Percentiles rank a stretch among this genome's conserved stretches.
Evolutionary conservation across 2,888 invertebrate genomes (phyloP).

Genomic region (Athrips mouffetella): DNA sequence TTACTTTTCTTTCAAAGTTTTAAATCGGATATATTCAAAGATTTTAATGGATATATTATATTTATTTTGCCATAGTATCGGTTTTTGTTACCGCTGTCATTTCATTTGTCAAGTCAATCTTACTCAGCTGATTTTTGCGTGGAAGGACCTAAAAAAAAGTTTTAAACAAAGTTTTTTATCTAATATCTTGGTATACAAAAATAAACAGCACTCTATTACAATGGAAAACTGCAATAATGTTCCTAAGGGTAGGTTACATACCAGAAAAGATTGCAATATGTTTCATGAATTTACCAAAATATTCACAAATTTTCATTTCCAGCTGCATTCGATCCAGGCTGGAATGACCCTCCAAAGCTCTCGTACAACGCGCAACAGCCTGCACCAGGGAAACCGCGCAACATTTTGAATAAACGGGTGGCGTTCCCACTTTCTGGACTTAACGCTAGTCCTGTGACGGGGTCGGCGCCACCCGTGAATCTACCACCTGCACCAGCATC

Average conservation of each 20-base stretch:
- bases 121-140: too few relatives aligned
- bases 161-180: neutral
- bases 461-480: conserved; percentile 31
- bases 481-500: conserved; percentile 44
- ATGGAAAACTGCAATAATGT: conserved; percentile 43
- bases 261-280: neutral
- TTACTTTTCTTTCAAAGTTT: neutral
- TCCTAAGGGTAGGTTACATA: conserved; percentile 27
- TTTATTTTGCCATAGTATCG: too few relatives aligned
- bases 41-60: too few relatives aligned
- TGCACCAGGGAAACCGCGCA: conserved; percentile 62
- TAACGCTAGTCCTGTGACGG: conserved; percentile 30
- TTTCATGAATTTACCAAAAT: neutral
- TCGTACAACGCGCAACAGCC: conserved; percentile 61
- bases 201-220: too few relatives aligned
- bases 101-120: too few relatives aligned
- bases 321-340: conserved; percentile 74
- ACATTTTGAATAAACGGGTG: conserved; percentile 74
- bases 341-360: conserved; percentile 78
- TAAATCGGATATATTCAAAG: neutral
- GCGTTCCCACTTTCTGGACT: conserved; percentile 65
- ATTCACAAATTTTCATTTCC: conserved; percentile 26
- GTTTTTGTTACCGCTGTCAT: too few relatives aligned
- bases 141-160: too few relatives aligned
- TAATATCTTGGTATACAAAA: neutral